Percentiles rank a stretch among this genome's conserved stretches.
Conservation (phyloP, 2,113 vertebrate genomes). For the Thryonomys swinderianus region DNA sequence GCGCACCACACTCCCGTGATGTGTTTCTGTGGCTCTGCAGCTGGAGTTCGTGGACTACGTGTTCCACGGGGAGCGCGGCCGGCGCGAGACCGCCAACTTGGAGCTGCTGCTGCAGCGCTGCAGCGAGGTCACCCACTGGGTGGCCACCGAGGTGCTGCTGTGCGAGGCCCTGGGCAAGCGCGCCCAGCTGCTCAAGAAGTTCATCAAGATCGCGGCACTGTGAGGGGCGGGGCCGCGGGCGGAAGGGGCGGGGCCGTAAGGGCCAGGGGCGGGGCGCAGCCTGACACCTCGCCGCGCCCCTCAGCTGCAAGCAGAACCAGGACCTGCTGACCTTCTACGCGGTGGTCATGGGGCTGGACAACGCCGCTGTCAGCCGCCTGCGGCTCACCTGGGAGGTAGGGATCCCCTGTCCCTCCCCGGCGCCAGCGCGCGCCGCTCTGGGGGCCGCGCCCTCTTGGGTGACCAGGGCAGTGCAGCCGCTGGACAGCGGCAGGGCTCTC, state of each 20-base stretch:
- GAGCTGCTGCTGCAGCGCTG: slow-evolving; percentile 98
- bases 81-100: slow-evolving; percentile 96
- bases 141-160: slow-evolving; percentile 96
- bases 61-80: slow-evolving; percentile 95
- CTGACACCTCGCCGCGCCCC: not conserved
- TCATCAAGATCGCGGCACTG: slow-evolving; percentile 98
- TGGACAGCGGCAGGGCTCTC: no score
- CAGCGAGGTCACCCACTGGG: slow-evolving; percentile 98
- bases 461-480: not conserved
- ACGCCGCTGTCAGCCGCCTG: slow-evolving; percentile 94
- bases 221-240: slow-evolving; percentile 82
- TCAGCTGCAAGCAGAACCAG: slow-evolving; percentile 98
- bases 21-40: slow-evolving; percentile 81
- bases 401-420: no score
- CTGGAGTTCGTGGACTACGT: slow-evolving; percentile 98
- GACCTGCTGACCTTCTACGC: slow-evolving; percentile 97
- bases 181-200: slow-evolving; percentile 96
- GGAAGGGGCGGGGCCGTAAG: accelerated
- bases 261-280: no score
- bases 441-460: not conserved
- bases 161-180: slow-evolving; percentile 95
- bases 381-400: slow-evolving; percentile 96
- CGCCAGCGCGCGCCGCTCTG: not conserved
- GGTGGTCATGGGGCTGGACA: slow-evolving; percentile 95
- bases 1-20: no score